Base-by-base conservation (phyloP, 2,888 invertebrate genomes). In the Leucophenga maculata region DNA sequence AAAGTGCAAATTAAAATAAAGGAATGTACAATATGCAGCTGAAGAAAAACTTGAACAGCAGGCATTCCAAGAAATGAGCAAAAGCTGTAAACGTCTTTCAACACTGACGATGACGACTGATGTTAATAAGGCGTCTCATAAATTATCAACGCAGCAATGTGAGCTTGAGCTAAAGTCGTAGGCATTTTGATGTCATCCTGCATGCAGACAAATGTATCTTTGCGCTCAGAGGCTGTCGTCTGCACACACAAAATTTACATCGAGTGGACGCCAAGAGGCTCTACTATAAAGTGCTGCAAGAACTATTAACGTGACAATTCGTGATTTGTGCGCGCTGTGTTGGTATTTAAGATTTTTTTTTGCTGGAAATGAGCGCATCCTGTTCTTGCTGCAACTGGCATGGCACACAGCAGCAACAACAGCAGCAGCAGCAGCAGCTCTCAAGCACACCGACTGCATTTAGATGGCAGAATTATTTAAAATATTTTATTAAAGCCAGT, bases 401-500 rank as follows among this genome's bases (percentile, higher is more conserved):
- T 20, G 16, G 69, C 52, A 46, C 54, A 60, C 32, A 64, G 39
- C 26, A 22, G 26, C 48, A 59, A 20, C 16, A 65, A 16, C 39
- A 64, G 39, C 26, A 22, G 26, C 32, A 64, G 39, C 26, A 22
- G 26, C 26, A 32, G 3, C 14, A 14, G 13, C 1, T 55, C 55
- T 20, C 18, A 16, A 50, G 31, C 62, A 78, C 78, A 79, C 76
- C 72, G 76, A 78, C 78, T 86, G 86, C 86, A 86, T 86, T 86
- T 85, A 86, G 86, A 86, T 86, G 86, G 86, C 86, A 76, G 86
- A 86, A 86, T 86, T 86, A 86, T 86, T 86, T 86, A 86, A 86
- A 86, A 83, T 86, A 86, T 86, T 81, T 86, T 84, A 85, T 86
- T 86, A 86, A 86, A 86, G 78, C 77, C 80, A 54, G 55, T 32